These are phyloP conservation scores for Kryphioiulus occultus DNA, from an alignment of 2,888 invertebrate species.

Conservation along the genomic window DNA sequence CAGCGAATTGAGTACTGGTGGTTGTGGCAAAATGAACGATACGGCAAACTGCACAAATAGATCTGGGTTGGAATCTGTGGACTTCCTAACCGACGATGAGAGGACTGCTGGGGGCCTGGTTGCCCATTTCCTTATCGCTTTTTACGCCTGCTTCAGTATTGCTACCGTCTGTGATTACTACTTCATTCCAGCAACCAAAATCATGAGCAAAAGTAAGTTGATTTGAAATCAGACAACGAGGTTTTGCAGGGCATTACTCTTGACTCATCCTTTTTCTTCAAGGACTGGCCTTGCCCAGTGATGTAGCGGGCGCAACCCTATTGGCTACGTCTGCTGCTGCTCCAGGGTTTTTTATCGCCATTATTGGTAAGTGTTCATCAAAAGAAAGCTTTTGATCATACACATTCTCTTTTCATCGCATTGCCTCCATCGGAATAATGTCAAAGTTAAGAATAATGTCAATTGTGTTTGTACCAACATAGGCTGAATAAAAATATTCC, in stretches of 20 bases:
- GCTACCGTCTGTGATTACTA: constrained; percentile 78
- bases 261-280: neutral
- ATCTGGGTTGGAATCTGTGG: constrained; percentile 29
- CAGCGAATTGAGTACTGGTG: constrained; percentile 25
- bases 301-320: constrained; percentile 68
- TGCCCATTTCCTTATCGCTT: constrained; percentile 59
- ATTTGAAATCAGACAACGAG: neutral
- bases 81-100: constrained; percentile 58
- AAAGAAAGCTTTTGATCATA: neutral
- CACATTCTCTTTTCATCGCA: too few species aligned
- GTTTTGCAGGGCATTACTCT: neutral
- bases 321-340: constrained; percentile 68
- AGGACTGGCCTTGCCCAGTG: constrained; percentile 58
- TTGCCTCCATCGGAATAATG: too few species aligned
- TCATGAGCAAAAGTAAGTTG: constrained; percentile 81
- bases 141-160: constrained; percentile 61
- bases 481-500: too few species aligned
- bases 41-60: constrained; percentile 27
- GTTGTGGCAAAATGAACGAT: constrained; percentile 31
- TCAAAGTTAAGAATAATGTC: too few species aligned
- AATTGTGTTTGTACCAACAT: too few species aligned
- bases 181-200: constrained; percentile 90
- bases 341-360: constrained; percentile 66
- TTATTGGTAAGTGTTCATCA: constrained; percentile 60
- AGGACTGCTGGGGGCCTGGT: constrained; percentile 59